Base-by-base conservation (phyloP, 1,140 invertebrate genomes). In the Penaeus japonicus region DNA sequence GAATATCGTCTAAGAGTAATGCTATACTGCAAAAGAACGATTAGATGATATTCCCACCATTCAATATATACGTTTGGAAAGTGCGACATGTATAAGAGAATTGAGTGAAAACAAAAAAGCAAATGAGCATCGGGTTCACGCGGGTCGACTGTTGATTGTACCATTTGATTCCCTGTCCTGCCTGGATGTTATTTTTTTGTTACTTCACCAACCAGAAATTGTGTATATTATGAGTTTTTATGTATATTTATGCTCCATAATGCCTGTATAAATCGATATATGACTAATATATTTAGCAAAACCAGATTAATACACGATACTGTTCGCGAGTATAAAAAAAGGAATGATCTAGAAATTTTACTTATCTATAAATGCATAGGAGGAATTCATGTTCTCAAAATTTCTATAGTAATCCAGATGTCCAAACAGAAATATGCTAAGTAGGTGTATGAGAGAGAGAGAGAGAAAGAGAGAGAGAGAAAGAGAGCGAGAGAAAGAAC, bases 171-270 rank as follows among this genome's bases (percentile, higher is more conserved):
- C 70, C 70, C 24, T 73, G 3, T 30, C 35, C 70, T 32, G 20
- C 18, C 70, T 73, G 27, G 12, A n/a, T 70, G 15, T 70, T 24
- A 30, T 73, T 73, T 73, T 73, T 73, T 18, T 35, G 77, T 57
- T 39, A 79, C 77, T 24, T 55, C 77, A 86, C 53, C 32, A 73
- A 73, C 70, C 70, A 78, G 77, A 86, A 59, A 78, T 79, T 82
- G 70, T 88, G 87, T 88, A 83, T 75, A 88, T 88, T 84, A 57
- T 73, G 78, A 81, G 47, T 85, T 24, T 78, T 77, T 88, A 80
- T 88, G 87, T 88, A 88, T 88, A 88, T 83, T 88, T 83, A 88
- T 88, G 87, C 87, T 83, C 79, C 73, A 57, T 88, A 88, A 83
- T 88, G 87, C 79, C 87, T 87, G 80, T 82, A 83, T 83, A 83